Evolutionary conservation across 2,797 vertebrate species (phyloP).

Genomic region (Coluber constrictor): DNA sequence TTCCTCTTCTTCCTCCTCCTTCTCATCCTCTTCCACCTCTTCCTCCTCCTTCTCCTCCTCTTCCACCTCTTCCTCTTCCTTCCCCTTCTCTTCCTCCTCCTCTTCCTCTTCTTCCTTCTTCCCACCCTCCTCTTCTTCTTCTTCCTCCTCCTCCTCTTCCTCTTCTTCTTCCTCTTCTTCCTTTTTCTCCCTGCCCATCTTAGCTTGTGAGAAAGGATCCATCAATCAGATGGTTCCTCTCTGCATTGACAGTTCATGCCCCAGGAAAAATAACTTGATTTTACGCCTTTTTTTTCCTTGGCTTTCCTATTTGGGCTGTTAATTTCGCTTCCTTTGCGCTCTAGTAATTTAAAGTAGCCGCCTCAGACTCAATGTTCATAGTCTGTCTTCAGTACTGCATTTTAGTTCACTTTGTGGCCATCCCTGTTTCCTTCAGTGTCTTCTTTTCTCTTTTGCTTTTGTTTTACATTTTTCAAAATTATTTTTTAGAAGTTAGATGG

Average conservation of each 20-base stretch:
- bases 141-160: no score
- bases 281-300: no score
- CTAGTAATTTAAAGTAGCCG: background rate
- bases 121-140: no score
- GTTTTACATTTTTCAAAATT: no score
- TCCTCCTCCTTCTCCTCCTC: no score
- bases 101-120: no score
- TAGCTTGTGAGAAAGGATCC: background rate
- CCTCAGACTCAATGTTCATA: background rate
- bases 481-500: no score
- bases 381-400: background rate
- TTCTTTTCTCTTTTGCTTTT: background rate
- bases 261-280: background rate
- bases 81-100: rapidly evolving
- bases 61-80: no score
- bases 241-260: background rate
- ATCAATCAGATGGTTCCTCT: background rate
- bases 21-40: no score
- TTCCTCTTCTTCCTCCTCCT: no score
- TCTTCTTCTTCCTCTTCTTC: no score
- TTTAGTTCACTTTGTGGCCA: background rate
- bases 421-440: background rate
- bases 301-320: background rate
- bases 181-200: background rate
- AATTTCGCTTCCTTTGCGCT: background rate